A percentile compares a stretch with the other conserved stretches of the same genome.
phyloP scores from a whole-genome alignment of 2,113 vertebrate species.

The Heterocephalus glaber region DNA sequence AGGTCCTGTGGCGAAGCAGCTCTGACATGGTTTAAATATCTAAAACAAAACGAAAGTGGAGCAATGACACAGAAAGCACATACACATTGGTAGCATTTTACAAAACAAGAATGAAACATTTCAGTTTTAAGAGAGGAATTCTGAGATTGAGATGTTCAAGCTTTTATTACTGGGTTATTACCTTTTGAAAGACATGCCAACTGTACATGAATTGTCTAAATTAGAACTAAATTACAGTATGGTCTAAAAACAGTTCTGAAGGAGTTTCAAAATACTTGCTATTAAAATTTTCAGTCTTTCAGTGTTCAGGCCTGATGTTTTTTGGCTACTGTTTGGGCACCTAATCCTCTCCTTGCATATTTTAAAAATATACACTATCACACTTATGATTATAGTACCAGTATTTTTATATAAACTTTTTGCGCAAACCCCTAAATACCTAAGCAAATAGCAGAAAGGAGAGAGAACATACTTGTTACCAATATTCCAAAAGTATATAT shows the following conservation, averaged over 20 bases:
- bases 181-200: slow-evolving; percentile 46
- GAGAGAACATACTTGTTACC: background rate
- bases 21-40: slow-evolving; percentile 96
- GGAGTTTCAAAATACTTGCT: slow-evolving; percentile 17
- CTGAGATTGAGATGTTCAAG: slow-evolving; percentile 19
- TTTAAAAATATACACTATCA: background rate
- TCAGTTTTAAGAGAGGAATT: slow-evolving; percentile 53
- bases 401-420: slow-evolving; percentile 34
- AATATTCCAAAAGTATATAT: slow-evolving; percentile 11
- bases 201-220: background rate
- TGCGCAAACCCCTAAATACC: background rate
- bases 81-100: slow-evolving; percentile 8
- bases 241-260: slow-evolving; percentile 30
- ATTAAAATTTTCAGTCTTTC: slow-evolving; percentile 50
- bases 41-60: slow-evolving; percentile 79
- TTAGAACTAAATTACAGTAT: slow-evolving; percentile 1
- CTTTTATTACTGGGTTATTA: slow-evolving; percentile 39
- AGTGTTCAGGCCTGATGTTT: background rate
- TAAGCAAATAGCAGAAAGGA: background rate
- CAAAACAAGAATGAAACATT: slow-evolving; percentile 54
- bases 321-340: background rate
- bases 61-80: background rate
- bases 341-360: background rate
- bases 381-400: background rate
- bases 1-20: slow-evolving; percentile 92